A percentile compares a stretch with the other conserved stretches of the same genome.
These are phyloP conservation scores for Marasmarcha lunaedactyla DNA, from an alignment of 2,888 invertebrate species.

Conservation along the genomic window DNA sequence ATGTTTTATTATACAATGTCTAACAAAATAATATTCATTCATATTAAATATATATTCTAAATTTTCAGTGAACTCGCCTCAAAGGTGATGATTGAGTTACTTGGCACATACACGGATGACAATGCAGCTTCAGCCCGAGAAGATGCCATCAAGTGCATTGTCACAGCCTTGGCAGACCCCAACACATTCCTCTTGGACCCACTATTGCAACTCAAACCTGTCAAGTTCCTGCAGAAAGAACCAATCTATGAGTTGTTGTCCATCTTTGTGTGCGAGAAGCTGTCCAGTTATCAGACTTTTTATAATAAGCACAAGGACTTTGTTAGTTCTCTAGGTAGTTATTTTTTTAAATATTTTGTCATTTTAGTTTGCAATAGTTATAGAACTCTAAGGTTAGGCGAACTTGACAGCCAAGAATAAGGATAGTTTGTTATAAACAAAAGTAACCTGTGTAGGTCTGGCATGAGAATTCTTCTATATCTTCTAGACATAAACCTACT, in stretches of 20 bases:
- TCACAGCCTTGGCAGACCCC: constrained; percentile 94
- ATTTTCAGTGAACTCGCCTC: constrained; percentile 86
- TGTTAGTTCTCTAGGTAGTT: constrained; percentile 76
- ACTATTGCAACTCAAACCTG: constrained; percentile 91
- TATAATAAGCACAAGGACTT: constrained; percentile 94
- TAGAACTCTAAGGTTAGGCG: too few species aligned
- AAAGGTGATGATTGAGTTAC: constrained; percentile 95
- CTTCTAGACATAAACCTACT: too few species aligned
- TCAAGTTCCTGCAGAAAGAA: constrained; percentile 94
- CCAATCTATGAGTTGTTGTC: constrained; percentile 93
- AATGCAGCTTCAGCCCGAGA: constrained; percentile 97
- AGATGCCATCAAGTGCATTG: constrained; percentile 96
- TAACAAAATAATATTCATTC: too few species aligned
- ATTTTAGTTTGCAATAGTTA: neutral
- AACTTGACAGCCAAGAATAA: too few species aligned
- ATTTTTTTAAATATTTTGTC: constrained; percentile 2
- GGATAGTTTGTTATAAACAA: too few species aligned
- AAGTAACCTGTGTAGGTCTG: too few species aligned
- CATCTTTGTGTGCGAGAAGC: constrained; percentile 94
- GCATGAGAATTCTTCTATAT: too few species aligned
- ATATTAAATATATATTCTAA: too few species aligned
- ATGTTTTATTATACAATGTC: too few species aligned
- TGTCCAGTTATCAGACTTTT: constrained; percentile 92
- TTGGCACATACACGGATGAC: constrained; percentile 96
- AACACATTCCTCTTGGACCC: constrained; percentile 96